Conservation (phyloP, 2,797 vertebrate genomes). For the Pseudopleuronectes americanus region DNA sequence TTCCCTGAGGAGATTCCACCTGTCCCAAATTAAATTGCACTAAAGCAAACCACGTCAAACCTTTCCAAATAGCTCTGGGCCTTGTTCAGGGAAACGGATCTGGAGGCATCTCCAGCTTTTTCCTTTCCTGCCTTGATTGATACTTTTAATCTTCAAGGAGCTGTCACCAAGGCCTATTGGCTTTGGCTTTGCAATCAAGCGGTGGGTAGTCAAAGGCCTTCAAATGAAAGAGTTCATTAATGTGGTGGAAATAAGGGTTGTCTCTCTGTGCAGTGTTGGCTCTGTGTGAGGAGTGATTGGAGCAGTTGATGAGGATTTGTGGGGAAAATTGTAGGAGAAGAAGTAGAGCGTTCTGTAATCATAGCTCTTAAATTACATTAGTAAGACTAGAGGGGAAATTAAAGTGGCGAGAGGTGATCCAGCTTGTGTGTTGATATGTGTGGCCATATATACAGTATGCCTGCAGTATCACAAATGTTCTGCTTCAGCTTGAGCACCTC, state of each 20-base stretch:
- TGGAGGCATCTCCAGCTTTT: constrained; percentile 32
- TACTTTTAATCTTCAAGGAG: constrained; percentile 80
- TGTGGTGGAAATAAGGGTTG: constrained; percentile 71
- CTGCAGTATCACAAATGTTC: constrained; percentile 29
- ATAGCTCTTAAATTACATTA: constrained; percentile 71
- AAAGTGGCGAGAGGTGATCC: constrained; percentile 37
- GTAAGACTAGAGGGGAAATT: constrained; percentile 56
- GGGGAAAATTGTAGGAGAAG: constrained; percentile 45
- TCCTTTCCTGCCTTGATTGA: constrained; percentile 68
- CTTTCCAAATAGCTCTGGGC: constrained; percentile 31
- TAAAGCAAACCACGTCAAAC: constrained; percentile 13
- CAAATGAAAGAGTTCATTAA: constrained; percentile 80
- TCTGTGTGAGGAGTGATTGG: constrained; percentile 65
- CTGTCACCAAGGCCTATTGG: constrained; percentile 67
- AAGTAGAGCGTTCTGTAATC: constrained; percentile 60
- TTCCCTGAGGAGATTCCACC: neutral
- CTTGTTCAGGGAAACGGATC: constrained; percentile 19
- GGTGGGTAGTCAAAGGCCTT: constrained; percentile 69
- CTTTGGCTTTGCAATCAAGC: constrained; percentile 73
- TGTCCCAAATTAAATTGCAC: neutral
- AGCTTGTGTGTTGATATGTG: constrained; percentile 15
- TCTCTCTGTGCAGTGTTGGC: constrained; percentile 66
- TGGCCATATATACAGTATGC: constrained; percentile 5
- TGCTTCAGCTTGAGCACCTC: constrained; percentile 17
- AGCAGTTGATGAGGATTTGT: constrained; percentile 77